Conservation (phyloP, 2,888 invertebrate species). For the Lutraria lutraria region DNA sequence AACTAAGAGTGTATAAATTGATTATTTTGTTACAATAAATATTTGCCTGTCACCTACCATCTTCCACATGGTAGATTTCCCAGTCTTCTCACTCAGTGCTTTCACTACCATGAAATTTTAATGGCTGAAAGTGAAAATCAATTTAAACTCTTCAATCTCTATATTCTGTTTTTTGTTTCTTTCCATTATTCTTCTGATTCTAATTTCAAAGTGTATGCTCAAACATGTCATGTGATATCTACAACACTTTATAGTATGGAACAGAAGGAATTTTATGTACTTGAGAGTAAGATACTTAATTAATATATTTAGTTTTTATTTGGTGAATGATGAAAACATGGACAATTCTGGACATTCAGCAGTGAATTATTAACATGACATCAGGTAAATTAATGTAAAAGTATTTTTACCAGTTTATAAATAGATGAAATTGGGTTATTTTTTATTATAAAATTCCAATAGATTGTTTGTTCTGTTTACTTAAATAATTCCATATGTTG, state of each 20-base stretch:
- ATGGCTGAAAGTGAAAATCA: slow-evolving; percentile 22
- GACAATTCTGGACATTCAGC: no score
- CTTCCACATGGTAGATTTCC: slow-evolving; percentile 45
- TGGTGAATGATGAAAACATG: no score
- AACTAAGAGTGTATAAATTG: slow-evolving; percentile 38
- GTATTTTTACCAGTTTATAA: no score
- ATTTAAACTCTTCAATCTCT: slow-evolving; percentile 18
- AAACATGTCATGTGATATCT: not conserved
- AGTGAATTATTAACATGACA: no score
- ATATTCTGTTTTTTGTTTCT: not conserved
- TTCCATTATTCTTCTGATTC: not conserved
- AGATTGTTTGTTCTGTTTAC: no score
- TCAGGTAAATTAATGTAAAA: no score
- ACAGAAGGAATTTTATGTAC: not conserved
- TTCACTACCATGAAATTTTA: slow-evolving; percentile 23
- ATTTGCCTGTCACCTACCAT: slow-evolving; percentile 42
- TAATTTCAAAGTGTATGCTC: not conserved
- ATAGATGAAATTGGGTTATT: no score
- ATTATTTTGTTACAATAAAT: slow-evolving; percentile 48
- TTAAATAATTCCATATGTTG: no score
- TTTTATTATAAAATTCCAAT: no score
- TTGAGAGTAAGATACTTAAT: not conserved
- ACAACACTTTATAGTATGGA: not conserved
- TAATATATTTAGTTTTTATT: not conserved
- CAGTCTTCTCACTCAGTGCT: not conserved